Conservation (phyloP, 2,797 vertebrate genomes). For the Spea hammondii region DNA sequence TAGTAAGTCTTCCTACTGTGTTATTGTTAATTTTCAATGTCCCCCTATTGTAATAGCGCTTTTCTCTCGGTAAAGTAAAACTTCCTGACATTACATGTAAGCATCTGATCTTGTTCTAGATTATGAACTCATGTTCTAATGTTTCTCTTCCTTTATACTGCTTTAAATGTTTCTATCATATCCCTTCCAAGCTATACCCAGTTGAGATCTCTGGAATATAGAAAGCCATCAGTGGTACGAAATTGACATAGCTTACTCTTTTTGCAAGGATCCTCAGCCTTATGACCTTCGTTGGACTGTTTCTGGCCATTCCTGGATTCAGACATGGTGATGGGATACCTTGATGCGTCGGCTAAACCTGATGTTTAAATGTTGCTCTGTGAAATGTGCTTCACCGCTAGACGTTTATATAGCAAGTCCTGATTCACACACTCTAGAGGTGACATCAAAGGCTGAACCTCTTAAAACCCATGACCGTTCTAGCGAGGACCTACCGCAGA, state of each 20-base stretch:
- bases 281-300: neutral
- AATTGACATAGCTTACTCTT: neutral
- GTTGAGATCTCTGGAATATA: no score
- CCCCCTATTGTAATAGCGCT: no score
- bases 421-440: neutral
- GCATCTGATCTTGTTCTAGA: no score
- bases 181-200: no score
- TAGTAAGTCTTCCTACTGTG: no score
- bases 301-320: neutral
- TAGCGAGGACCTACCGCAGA: neutral
- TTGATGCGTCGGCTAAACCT: neutral
- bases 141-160: no score
- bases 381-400: constrained; percentile 3
- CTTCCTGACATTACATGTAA: no score
- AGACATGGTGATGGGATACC: neutral
- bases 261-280: neutral
- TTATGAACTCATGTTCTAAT: no score
- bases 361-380: neutral
- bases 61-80: no score
- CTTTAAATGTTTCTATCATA: no score
- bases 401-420: constrained; percentile 7
- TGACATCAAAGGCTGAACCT: constrained; percentile 8
- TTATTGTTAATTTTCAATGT: no score
- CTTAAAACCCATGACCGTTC: neutral
- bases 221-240: no score